phyloP scores from a whole-genome alignment of 2,113 vertebrate genomes.

The Alethe castanea region DNA sequence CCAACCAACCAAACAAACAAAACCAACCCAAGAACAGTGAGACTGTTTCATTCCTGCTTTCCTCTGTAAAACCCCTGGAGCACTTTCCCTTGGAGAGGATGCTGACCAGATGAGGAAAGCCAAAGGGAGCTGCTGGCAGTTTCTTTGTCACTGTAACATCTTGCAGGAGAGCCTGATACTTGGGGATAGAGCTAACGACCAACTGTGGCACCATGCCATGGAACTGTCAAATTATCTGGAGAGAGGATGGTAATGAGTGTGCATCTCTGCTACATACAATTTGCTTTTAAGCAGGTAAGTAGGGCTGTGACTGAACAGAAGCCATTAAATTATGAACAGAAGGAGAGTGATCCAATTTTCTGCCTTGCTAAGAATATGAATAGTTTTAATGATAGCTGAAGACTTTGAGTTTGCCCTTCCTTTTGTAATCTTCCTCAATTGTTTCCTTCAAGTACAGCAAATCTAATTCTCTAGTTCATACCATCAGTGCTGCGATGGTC shows the following conservation, averaged over 20 bases:
- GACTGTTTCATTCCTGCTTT: neutral
- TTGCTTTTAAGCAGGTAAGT: conserved; percentile 48
- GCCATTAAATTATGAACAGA: conserved; percentile 36
- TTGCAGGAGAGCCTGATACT: neutral
- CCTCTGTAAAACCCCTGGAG: neutral
- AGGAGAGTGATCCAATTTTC: conserved; percentile 45
- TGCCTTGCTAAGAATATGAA: conserved; percentile 34
- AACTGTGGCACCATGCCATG: conserved; percentile 36
- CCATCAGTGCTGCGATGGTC: neutral
- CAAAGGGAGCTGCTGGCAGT: neutral
- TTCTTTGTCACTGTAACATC: neutral
- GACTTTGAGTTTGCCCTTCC: conserved; percentile 33
- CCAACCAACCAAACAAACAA: neutral
- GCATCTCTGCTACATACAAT: conserved; percentile 19
- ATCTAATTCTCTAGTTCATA: conserved; percentile 7
- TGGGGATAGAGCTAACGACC: neutral
- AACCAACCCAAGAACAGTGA: neutral
- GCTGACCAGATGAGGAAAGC: neutral
- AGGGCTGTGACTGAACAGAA: conserved; percentile 42
- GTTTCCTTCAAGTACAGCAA: conserved; percentile 16
- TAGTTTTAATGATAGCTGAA: conserved; percentile 33
- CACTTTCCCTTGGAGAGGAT: neutral
- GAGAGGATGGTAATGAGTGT: conserved; percentile 20
- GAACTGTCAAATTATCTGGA: conserved; percentile 30
- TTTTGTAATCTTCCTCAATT: conserved; percentile 26